These are phyloP conservation scores for Periophthalmodon schlosseri DNA, from an alignment of 2,113 vertebrate species.

Conservation along the genomic window DNA sequence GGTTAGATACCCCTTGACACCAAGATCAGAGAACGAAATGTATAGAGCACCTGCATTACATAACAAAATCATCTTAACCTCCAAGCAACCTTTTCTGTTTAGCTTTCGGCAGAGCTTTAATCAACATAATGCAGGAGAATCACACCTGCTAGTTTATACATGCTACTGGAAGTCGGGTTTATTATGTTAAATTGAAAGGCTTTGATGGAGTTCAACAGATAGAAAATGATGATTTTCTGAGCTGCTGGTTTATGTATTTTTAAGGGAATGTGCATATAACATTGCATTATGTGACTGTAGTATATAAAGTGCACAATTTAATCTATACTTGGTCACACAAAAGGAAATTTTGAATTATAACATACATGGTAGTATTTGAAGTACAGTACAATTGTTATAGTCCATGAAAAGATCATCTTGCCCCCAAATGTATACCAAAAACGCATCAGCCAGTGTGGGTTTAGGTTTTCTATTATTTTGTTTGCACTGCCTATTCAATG, in stretches of 20 bases:
- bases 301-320: no score
- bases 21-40: constrained; percentile 52
- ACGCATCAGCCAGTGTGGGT: no score
- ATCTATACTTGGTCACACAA: no score
- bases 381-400: neutral
- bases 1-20: constrained; percentile 58
- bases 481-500: neutral
- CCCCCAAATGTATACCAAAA: no score
- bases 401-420: neutral
- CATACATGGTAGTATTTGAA: no score
- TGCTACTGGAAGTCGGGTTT: constrained; percentile 40
- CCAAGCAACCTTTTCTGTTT: constrained; percentile 43
- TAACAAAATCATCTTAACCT: constrained; percentile 60
- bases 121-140: constrained; percentile 43
- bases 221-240: neutral
- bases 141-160: constrained; percentile 32
- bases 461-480: neutral
- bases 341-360: no score
- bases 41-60: constrained; percentile 53
- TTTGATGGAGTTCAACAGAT: neutral
- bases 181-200: constrained; percentile 43
- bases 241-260: no score
- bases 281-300: no score
- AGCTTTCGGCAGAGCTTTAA: constrained; percentile 60
- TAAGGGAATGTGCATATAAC: no score